These are phyloP conservation scores for Heliconius cydno DNA, from an alignment of 2,888 invertebrate species.

Conservation along the genomic window DNA sequence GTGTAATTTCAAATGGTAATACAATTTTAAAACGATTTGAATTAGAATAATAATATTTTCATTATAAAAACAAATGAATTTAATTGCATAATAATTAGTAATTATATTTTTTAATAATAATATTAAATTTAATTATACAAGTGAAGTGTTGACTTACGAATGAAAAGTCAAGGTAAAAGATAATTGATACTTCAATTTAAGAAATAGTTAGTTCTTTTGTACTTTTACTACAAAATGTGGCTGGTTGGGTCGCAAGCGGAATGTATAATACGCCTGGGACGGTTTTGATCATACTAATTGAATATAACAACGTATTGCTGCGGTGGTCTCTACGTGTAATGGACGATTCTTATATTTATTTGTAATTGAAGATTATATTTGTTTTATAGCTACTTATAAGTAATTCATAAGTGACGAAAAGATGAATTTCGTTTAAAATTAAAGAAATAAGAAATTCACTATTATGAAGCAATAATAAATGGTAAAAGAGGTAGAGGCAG, in stretches of 20 bases:
- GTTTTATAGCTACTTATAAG: neutral
- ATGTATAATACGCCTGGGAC: slow-evolving; percentile 29
- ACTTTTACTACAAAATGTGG: slow-evolving; percentile 11
- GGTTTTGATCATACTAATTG: slow-evolving; percentile 39
- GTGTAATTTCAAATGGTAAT: no score
- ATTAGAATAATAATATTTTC: no score
- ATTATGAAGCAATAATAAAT: no score
- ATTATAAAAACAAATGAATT: neutral
- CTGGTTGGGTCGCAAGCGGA: slow-evolving; percentile 27
- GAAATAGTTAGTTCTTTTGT: slow-evolving; percentile 10
- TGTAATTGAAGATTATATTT: neutral
- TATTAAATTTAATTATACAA: neutral
- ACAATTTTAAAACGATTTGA: no score
- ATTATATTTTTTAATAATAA: neutral
- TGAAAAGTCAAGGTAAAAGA: slow-evolving; percentile 20
- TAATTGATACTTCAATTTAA: slow-evolving; percentile 24
- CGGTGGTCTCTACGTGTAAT: slow-evolving; percentile 11
- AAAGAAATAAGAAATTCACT: neutral
- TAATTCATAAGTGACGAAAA: no score
- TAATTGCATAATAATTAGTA: slow-evolving; percentile 4
- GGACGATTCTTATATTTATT: slow-evolving; percentile 23
- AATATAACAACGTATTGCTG: slow-evolving; percentile 38
- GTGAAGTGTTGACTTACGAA: neutral
- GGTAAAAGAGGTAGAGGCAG: no score
- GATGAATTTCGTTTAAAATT: neutral